A percentile compares a stretch with the other conserved stretches of the same genome.
Conservation (phyloP, 2,113 vertebrate species). For the Eptesicus fuscus region DNA sequence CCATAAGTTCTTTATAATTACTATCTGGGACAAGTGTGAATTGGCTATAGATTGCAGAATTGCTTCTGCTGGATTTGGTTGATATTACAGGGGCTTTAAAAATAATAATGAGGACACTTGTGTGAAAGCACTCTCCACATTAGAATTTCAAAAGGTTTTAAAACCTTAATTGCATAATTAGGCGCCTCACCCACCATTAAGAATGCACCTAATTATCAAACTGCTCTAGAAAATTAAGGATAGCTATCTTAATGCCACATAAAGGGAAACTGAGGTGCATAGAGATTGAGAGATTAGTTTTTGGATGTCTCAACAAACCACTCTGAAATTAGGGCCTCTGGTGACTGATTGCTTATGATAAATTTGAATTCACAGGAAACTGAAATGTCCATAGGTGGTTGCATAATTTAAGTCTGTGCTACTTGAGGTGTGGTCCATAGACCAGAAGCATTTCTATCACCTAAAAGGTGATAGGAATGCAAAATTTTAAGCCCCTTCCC, state of each 20-base stretch:
- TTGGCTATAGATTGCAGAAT: slow-evolving; percentile 48
- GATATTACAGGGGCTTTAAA: slow-evolving; percentile 63
- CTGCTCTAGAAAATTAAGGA: slow-evolving; percentile 59
- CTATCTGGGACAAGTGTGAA: slow-evolving; percentile 72
- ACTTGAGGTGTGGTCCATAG: not conserved
- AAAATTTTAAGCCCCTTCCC: not conserved
- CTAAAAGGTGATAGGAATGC: not conserved
- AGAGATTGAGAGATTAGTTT: not conserved
- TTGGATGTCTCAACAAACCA: not conserved
- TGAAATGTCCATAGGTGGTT: not conserved
- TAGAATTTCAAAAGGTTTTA: slow-evolving; percentile 66
- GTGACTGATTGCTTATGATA: not conserved
- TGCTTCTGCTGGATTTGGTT: slow-evolving; percentile 67
- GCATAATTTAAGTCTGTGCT: not conserved
- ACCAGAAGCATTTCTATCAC: not conserved
- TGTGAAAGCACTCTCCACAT: slow-evolving; percentile 12
- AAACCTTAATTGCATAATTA: slow-evolving; percentile 69
- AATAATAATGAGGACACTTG: slow-evolving; percentile 18
- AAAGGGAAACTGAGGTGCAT: slow-evolving; percentile 37
- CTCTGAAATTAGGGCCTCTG: not conserved
- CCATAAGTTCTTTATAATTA: slow-evolving; percentile 65
- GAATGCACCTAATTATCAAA: slow-evolving; percentile 56
- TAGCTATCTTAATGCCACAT: slow-evolving; percentile 52
- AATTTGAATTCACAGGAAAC: not conserved
- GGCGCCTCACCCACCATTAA: slow-evolving; percentile 55